Evolutionary conservation across 30 jellyfish, hydroid and myxozoan species (phyloP).

Genomic region (Cassiopea xamachana): DNA sequence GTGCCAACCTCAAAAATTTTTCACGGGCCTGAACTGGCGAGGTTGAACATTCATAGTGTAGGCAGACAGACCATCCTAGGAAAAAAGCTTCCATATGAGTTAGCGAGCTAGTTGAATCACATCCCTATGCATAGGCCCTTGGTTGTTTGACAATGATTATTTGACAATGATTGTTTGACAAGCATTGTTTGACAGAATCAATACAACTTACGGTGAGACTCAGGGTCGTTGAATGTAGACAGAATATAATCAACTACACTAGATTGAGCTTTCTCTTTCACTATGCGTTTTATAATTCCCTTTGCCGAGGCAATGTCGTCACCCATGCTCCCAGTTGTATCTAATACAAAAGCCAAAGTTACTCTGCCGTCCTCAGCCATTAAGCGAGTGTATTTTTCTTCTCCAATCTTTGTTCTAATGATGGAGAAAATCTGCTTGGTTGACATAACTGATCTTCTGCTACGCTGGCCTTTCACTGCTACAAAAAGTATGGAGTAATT

Average conservation of each 20-base stretch:
- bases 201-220: conserved; percentile 24
- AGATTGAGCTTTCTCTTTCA: conserved; percentile 35
- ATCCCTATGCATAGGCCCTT: no score
- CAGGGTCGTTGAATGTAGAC: conserved; percentile 86
- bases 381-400: conserved; percentile 21
- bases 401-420: conserved; percentile 49
- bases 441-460: conserved; percentile 1
- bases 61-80: no score
- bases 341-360: conserved; percentile 76
- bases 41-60: no score
- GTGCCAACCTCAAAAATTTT: no score
- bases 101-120: no score
- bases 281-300: conserved; percentile 48
- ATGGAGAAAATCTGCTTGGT: neutral
- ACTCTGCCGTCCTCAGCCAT: conserved; percentile 77
- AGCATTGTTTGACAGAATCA: neutral
- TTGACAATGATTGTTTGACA: no score
- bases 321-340: conserved; percentile 82
- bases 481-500: neutral
- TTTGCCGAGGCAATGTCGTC: conserved; percentile 68
- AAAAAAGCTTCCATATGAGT: no score
- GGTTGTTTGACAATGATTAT: no score
- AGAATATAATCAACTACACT: conserved; percentile 75
- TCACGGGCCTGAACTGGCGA: no score
- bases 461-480: neutral